Percentiles rank a stretch among this genome's conserved stretches.
phyloP scores from a whole-genome alignment of 2,797 vertebrate species.

The Synanceia verrucosa region DNA sequence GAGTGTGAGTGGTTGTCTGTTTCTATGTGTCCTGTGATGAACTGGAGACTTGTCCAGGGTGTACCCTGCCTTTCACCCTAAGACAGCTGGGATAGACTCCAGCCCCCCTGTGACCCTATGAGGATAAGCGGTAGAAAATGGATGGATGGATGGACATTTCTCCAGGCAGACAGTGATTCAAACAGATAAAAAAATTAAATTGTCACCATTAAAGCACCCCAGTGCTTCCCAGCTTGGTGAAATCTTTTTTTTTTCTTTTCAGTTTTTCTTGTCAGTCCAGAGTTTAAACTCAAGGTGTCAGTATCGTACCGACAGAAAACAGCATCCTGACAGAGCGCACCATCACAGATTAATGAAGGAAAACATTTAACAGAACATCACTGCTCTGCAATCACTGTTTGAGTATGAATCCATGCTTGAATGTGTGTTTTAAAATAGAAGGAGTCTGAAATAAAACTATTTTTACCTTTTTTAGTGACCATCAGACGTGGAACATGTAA shows the following conservation, averaged over 20 bases:
- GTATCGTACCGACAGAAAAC: slow-evolving; percentile 1
- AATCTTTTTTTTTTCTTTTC: not conserved
- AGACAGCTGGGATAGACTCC: no score
- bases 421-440: not conserved
- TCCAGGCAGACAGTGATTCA: no score
- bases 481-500: no score
- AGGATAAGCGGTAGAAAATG: no score
- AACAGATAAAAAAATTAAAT: no score
- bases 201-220: no score
- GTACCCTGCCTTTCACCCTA: no score
- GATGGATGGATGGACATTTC: no score
- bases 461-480: not conserved
- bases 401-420: not conserved
- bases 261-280: not conserved
- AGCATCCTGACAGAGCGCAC: not conserved
- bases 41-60: no score
- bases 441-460: not conserved
- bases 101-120: no score
- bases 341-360: not conserved
- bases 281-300: slow-evolving; percentile 51
- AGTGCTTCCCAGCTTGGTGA: not conserved
- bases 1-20: no score
- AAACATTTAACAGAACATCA: not conserved
- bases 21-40: no score
- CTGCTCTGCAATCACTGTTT: not conserved